A percentile compares a stretch with the other conserved stretches of the same genome.
Conservation (phyloP, 2,888 invertebrate genomes). For the Dione vanillae region DNA sequence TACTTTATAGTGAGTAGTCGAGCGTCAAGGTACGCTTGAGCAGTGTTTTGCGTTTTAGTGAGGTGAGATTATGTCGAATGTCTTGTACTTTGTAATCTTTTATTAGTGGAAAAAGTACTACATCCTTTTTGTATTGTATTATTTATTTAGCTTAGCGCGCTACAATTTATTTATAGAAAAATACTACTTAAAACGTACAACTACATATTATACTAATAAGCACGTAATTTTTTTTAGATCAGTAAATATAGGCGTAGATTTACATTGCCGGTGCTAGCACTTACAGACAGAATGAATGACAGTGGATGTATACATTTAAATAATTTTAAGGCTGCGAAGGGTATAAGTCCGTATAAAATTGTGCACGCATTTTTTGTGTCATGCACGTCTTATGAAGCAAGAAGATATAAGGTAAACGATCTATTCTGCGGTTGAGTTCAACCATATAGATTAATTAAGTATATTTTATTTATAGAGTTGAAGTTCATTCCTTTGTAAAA, state of each 20-base stretch:
- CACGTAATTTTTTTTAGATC: slow-evolving; percentile 48
- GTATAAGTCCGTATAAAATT: slow-evolving; percentile 89
- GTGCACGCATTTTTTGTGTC: slow-evolving; percentile 95
- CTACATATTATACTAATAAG: slow-evolving; percentile 23
- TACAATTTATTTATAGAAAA: neutral
- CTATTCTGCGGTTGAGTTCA: slow-evolving; percentile 15
- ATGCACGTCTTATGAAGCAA: slow-evolving; percentile 90
- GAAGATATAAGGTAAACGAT: slow-evolving; percentile 90
- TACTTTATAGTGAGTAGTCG: neutral
- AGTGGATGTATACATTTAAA: slow-evolving; percentile 91
- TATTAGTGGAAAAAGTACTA: neutral
- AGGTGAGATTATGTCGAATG: slow-evolving; percentile 1
- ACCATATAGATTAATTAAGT: neutral
- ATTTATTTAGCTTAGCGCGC: neutral
- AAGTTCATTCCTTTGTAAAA: neutral
- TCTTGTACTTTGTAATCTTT: neutral
- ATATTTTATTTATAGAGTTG: neutral
- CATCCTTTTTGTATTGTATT: neutral
- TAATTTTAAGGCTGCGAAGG: slow-evolving; percentile 91
- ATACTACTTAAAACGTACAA: neutral
- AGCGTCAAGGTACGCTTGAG: neutral
- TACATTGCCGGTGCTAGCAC: slow-evolving; percentile 42
- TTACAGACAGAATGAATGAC: slow-evolving; percentile 81
- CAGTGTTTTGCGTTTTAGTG: neutral
- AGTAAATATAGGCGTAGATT: slow-evolving; percentile 44